Evolutionary conservation across 2,797 vertebrate genomes (phyloP).

Genomic region (Muraenolepis orangiensis): DNA sequence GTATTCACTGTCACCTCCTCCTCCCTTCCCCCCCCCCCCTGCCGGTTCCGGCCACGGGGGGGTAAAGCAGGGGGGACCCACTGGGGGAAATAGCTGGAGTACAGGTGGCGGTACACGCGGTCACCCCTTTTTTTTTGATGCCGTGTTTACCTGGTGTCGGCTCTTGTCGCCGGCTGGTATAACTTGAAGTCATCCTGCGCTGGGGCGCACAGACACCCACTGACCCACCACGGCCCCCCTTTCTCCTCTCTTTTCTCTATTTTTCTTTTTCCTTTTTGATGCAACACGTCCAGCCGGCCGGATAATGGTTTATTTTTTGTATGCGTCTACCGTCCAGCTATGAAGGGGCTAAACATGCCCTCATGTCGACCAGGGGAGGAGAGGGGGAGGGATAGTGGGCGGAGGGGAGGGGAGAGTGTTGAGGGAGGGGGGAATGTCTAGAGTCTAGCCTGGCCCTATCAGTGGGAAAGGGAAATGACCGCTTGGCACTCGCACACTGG

Average conservation of each 20-base stretch:
- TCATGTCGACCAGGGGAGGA: conserved; percentile 23
- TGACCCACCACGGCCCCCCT: background rate
- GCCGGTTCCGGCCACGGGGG: conserved; percentile 44
- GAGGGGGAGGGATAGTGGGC: background rate
- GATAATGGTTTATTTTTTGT: conserved; percentile 63
- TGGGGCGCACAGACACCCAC: background rate
- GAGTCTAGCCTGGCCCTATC: conserved; percentile 61
- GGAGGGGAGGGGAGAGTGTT: conserved; percentile 24
- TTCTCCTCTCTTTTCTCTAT: background rate
- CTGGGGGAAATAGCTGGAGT: conserved; percentile 28
- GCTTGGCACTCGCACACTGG: conserved; percentile 51
- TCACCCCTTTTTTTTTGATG: conserved; percentile 35
- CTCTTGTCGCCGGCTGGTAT: conserved; percentile 14
- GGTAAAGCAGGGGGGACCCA: conserved; percentile 35
- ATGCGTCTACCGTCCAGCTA: conserved; percentile 32
- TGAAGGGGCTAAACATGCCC: conserved; percentile 42
- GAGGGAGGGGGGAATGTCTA: conserved; percentile 64
- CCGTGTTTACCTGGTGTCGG: conserved; percentile 15
- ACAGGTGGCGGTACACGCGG: conserved; percentile 54
- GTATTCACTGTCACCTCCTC: conserved; percentile 63
- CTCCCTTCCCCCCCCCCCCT: background rate
- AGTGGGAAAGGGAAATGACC: conserved; percentile 60
- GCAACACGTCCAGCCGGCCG: background rate
- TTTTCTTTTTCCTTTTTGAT: background rate
- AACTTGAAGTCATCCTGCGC: conserved; percentile 11